Evolutionary conservation across 2,888 invertebrate species (phyloP), one percentile per base, ranked within the genome.

Genomic region (Pollenia labialis): DNA sequence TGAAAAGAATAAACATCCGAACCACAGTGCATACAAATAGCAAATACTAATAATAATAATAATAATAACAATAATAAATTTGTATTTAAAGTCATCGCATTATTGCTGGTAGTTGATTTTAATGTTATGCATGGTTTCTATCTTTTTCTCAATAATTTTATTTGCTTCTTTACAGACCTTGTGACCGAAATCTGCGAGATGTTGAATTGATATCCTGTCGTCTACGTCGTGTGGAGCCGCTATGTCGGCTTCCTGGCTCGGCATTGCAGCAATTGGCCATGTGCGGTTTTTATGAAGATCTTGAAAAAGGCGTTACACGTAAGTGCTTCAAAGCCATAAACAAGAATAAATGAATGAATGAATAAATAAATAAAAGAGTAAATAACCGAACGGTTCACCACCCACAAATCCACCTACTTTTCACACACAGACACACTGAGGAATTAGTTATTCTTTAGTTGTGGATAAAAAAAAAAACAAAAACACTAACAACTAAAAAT

Each of bases 221-320:
- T 88, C 94, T 95, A 89, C 94, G 96, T 85, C 94, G 95, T 83
- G 95, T 96, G 89, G 95, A 95, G 90, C 95, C 95, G 88, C 91
- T 95, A 87, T 94, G 95, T 91, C 94, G 95, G 88, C 94, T 96
- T 87, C 96, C 96, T 71, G 95, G 95, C 88, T 95, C 95, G 40
- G 95, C 96, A 80, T 94, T 97, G 79, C 96, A 96, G 91, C 96
- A 97, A 93, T 94, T 97, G 90, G 96, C 96, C 88, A 94, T 95
- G 92, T 96, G 95, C 92, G 96, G 96, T 87, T 96, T 96, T 93
- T 96, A 96, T 93, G 97, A 97, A 93, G 96, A 96, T 91, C 93
- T 97, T 89, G 96, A 96, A 91, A 95, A 96, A 91, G 96, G 96
- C 82, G 96, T 97, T 76, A 96, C 96, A 90, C 94, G 97, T 97